Evolutionary conservation across 2,888 invertebrate genomes (phyloP).

Genomic region (Patella caerulea): DNA sequence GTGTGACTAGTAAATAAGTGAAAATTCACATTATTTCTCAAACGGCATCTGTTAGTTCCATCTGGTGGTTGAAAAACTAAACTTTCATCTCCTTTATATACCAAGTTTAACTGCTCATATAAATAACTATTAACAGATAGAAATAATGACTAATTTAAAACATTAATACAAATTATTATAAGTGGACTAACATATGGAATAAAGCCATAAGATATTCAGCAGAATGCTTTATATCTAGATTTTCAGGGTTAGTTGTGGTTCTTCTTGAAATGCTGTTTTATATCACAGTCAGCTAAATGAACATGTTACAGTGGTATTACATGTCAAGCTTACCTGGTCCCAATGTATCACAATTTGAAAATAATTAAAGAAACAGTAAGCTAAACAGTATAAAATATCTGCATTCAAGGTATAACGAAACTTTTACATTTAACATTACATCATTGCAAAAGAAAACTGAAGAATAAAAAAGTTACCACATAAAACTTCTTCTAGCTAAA

Average conservation of each 20-base stretch:
- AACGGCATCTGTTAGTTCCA: slow-evolving; percentile 44
- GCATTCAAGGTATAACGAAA: background rate
- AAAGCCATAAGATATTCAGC: too few species aligned
- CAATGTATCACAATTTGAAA: background rate
- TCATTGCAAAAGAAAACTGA: background rate
- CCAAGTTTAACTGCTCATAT: slow-evolving; percentile 49
- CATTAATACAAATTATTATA: too few species aligned
- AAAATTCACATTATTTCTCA: slow-evolving; percentile 79
- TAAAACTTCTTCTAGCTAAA: slow-evolving; percentile 85
- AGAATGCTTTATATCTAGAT: too few species aligned
- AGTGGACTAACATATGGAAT: too few species aligned
- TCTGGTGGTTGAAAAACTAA: slow-evolving; percentile 42
- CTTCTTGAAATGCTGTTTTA: too few species aligned
- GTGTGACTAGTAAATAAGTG: slow-evolving; percentile 89
- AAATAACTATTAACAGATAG: too few species aligned
- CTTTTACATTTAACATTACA: too few species aligned
- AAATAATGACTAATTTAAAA: too few species aligned
- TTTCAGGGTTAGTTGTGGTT: too few species aligned
- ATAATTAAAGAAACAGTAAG: background rate
- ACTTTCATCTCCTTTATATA: slow-evolving; percentile 43
- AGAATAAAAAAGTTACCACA: slow-evolving; percentile 78
- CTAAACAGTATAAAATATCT: background rate
- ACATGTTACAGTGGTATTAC: too few species aligned
- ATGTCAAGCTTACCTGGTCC: too few species aligned
- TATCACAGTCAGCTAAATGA: too few species aligned